Evolutionary conservation across 1,140 invertebrate species (phyloP).

Genomic region (Aphidius gifuensis): DNA sequence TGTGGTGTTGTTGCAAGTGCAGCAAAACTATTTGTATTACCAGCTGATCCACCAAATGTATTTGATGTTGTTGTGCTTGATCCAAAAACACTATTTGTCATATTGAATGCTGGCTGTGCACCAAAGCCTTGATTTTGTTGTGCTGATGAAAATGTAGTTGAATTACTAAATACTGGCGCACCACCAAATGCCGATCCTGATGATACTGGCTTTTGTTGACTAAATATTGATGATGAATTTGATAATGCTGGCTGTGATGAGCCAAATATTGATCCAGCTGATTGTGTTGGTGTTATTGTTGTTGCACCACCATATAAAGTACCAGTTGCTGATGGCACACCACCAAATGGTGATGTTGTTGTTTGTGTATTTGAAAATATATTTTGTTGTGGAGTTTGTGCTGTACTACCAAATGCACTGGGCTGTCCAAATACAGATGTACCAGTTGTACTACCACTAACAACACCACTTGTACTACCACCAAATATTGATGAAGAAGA

Average conservation of each 20-base stretch:
- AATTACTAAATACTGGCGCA: slow-evolving; percentile 38
- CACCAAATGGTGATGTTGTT: neutral
- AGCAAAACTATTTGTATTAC: neutral
- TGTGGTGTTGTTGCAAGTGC: neutral
- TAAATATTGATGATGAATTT: slow-evolving; percentile 35
- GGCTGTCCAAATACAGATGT: too few species aligned
- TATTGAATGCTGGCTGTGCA: slow-evolving; percentile 33
- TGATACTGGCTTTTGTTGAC: slow-evolving; percentile 10
- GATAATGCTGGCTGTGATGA: slow-evolving; percentile 27
- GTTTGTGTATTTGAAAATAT: too few species aligned
- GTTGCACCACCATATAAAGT: neutral
- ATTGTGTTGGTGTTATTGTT: slow-evolving; percentile 12
- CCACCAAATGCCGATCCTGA: slow-evolving; percentile 38
- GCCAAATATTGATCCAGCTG: slow-evolving; percentile 29
- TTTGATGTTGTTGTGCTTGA: neutral
- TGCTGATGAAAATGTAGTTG: slow-evolving; percentile 21
- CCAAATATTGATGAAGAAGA: too few species aligned
- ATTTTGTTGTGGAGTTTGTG: too few species aligned
- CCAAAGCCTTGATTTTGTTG: slow-evolving; percentile 33
- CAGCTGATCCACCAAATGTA: neutral
- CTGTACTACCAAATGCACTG: too few species aligned
- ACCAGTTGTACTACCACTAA: too few species aligned
- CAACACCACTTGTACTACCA: too few species aligned
- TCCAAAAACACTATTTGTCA: slow-evolving; percentile 11
- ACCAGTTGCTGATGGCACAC: neutral